Base-by-base conservation (phyloP, 2,113 vertebrate species). In the Greenwoodochromis staneri region DNA sequence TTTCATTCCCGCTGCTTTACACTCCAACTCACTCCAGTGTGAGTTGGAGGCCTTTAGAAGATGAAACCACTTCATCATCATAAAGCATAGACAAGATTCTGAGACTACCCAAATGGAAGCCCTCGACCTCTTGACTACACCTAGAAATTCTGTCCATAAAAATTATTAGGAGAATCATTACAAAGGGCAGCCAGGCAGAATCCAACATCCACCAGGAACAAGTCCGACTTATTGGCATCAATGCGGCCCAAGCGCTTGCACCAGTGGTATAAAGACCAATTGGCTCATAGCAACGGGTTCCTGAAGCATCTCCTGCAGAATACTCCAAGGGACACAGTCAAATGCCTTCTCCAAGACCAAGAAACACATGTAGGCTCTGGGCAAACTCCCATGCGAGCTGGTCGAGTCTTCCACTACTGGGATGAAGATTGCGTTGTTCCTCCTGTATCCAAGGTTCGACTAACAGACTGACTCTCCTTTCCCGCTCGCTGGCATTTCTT, bases 221-320 rank as follows among this genome's bases (percentile, higher is more conserved):
- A 16, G 24, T 57, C 55, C 7, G 2, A 29, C 55, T 57, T 57
- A 29, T 57, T 57, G 55, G 24, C 55, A 57, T 14, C 55, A 57
- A 2, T 57, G 54, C 2, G 0, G 3, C 7, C 1, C 54, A 29
- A 57, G 55, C 0, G 0, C 55, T 57, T 16, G 55, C 24, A 57
- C 24, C 55, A 29, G 55, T 57, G 55, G 55, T 29, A 57, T 57
- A 8, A 29, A 29, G 24, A 57, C 3, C 55, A 57, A 3, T 29
- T 57, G 55, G 55, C 55, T 57, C 24, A 29, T 29, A 29, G 55
- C 55, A 29, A 57, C 4, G 24, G 55, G 55, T 57, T 57, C 55
- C 55, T 57, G 13, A 57, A 57, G 55, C 24, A 57, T 29, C 24
- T 16, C 55, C 55, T 29, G 0, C 2, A 57, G 55, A 57, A 57